A percentile compares a stretch with the other conserved stretches of the same genome.
Evolutionary conservation across 1,140 invertebrate species (phyloP).

Genomic region (Pristionchus pacificus): DNA sequence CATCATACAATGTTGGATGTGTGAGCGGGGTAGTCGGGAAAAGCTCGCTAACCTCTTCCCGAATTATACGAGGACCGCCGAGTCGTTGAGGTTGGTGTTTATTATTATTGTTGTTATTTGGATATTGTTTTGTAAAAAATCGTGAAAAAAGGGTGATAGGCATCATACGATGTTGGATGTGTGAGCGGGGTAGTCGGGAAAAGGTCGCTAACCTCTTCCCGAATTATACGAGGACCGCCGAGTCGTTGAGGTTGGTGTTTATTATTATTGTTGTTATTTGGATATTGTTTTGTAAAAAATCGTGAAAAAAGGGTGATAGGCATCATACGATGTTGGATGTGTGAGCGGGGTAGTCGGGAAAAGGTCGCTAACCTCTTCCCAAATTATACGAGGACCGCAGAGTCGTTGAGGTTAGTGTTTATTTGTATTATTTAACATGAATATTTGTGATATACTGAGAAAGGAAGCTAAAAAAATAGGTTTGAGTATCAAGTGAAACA

Average conservation of each 20-base stretch:
- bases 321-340: no score
- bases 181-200: no score
- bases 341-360: no score
- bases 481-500: no score
- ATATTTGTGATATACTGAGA: no score
- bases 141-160: no score
- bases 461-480: no score
- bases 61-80: background rate
- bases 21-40: no score
- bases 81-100: background rate
- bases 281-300: background rate
- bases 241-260: background rate
- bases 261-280: background rate
- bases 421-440: background rate
- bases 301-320: no score
- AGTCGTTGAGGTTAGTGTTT: background rate
- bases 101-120: background rate
- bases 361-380: background rate
- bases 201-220: background rate
- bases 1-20: no score
- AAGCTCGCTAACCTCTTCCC: background rate
- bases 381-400: background rate
- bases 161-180: no score
- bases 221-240: background rate
- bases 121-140: background rate